phyloP scores from a whole-genome alignment of 37 sponge, comb jelly and placozoan species.

The Halisarca cf. caerulea region DNA sequence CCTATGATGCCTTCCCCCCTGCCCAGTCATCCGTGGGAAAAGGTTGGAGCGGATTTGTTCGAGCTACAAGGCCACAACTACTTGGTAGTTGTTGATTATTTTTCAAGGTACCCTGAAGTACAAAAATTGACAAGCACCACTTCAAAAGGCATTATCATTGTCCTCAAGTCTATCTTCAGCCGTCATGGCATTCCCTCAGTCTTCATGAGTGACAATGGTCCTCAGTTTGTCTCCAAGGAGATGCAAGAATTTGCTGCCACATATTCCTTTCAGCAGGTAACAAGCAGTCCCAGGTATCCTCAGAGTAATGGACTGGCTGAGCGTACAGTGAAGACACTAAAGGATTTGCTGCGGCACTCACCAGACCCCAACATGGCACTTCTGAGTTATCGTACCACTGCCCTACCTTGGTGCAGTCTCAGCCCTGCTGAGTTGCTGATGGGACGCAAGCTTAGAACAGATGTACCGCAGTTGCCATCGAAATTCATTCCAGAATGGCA shows the following conservation, averaged over 20 bases:
- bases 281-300: slow-evolving; percentile 57
- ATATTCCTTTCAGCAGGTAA: slow-evolving; percentile 44
- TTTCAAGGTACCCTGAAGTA: slow-evolving; percentile 28
- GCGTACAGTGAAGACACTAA: slow-evolving; percentile 43
- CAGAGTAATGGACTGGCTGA: slow-evolving; percentile 63
- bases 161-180: slow-evolving; percentile 35
- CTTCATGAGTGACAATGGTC: slow-evolving; percentile 55
- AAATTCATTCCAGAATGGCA: slow-evolving; percentile 47
- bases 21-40: slow-evolving; percentile 58
- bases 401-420: slow-evolving; percentile 52
- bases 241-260: slow-evolving; percentile 35
- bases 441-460: slow-evolving; percentile 37
- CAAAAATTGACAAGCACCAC: slow-evolving; percentile 41
- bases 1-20: slow-evolving; percentile 30
- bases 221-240: slow-evolving; percentile 48
- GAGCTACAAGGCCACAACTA: slow-evolving; percentile 29
- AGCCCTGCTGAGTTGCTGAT: slow-evolving; percentile 52
- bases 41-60: slow-evolving; percentile 52
- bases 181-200: slow-evolving; percentile 52
- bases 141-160: slow-evolving; percentile 33
- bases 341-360: slow-evolving; percentile 9
- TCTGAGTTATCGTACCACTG: slow-evolving; percentile 59
- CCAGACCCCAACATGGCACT: slow-evolving; percentile 34
- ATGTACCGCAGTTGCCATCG: slow-evolving; percentile 38
- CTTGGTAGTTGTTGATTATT: slow-evolving; percentile 45